phyloP scores from a whole-genome alignment of 2,888 invertebrate genomes.

The Heliothis peltigera region DNA sequence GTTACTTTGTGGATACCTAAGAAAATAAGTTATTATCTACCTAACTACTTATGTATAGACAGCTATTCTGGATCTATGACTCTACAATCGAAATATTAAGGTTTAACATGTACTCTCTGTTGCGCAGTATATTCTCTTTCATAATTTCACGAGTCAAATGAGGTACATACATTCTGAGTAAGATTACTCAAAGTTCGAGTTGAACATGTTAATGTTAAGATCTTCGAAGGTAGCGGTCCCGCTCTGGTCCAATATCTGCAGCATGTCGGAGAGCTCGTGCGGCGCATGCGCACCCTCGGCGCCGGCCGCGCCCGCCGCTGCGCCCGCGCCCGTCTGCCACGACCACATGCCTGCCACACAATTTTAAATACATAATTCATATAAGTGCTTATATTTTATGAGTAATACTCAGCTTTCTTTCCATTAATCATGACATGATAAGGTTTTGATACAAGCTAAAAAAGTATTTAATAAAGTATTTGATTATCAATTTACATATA shows the following conservation, averaged over 20 bases:
- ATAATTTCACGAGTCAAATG: slow-evolving; percentile 35
- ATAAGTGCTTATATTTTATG: too few relatives aligned
- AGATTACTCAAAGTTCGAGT: slow-evolving; percentile 90
- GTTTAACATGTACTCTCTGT: slow-evolving; percentile 17
- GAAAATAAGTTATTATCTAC: slow-evolving; percentile 8
- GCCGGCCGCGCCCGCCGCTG: slow-evolving; percentile 69
- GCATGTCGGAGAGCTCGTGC: slow-evolving; percentile 96
- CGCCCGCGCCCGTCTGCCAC: slow-evolving; percentile 91
- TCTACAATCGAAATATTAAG: slow-evolving; percentile 56
- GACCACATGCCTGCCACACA: slow-evolving; percentile 94
- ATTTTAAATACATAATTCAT: too few relatives aligned
- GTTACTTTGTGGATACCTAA: slow-evolving; percentile 1
- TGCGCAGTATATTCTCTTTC: slow-evolving; percentile 21
- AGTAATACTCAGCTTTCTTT: too few relatives aligned
- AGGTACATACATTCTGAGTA: slow-evolving; percentile 49
- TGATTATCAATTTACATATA: too few relatives aligned
- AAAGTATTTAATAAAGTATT: too few relatives aligned
- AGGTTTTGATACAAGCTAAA: too few relatives aligned
- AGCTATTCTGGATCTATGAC: slow-evolving; percentile 13
- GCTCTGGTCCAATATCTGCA: slow-evolving; percentile 97
- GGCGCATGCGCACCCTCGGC: slow-evolving; percentile 88
- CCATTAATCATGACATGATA: too few relatives aligned
- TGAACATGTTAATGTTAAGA: slow-evolving; percentile 97
- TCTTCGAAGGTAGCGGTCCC: slow-evolving; percentile 96
- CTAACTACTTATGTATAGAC: not conserved